phyloP scores from a whole-genome alignment of 2,113 vertebrate species.

The Xyrauchen texanus region DNA sequence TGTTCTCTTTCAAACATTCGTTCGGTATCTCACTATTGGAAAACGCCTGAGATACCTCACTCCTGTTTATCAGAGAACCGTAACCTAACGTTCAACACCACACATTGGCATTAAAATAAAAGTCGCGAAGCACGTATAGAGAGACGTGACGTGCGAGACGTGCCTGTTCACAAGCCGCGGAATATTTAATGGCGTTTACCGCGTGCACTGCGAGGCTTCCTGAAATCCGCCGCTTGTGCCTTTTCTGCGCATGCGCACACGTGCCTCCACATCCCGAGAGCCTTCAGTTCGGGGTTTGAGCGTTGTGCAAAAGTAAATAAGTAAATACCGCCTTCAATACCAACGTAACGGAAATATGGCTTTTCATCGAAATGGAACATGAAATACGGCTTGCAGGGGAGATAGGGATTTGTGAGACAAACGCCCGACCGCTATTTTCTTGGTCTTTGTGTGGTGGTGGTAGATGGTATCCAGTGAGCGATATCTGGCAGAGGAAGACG shows the following conservation, averaged over 20 bases:
- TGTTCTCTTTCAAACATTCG: too few relatives aligned
- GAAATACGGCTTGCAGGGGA: conserved; percentile 50
- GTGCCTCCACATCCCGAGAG: conserved; percentile 55
- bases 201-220: conserved; percentile 4
- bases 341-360: conserved; percentile 72
- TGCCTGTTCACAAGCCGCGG: background rate
- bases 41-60: too few relatives aligned
- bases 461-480: conserved; percentile 97
- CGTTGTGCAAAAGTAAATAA: conserved; percentile 64
- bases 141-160: too few relatives aligned
- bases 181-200: conserved; percentile 12
- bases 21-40: too few relatives aligned
- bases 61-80: too few relatives aligned
- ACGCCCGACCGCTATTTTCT: conserved; percentile 39
- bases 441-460: conserved; percentile 74
- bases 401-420: conserved; percentile 23
- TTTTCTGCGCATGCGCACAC: conserved; percentile 75
- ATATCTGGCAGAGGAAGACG: conserved; percentile 87
- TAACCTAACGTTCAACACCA: background rate
- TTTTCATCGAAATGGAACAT: conserved; percentile 75
- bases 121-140: too few relatives aligned
- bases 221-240: background rate
- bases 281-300: conserved; percentile 50
- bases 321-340: conserved; percentile 66
- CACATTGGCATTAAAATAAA: background rate